These are phyloP conservation scores for Heterotilapia buettikoferi DNA, from an alignment of 2,113 vertebrate genomes.

Conservation along the genomic window DNA sequence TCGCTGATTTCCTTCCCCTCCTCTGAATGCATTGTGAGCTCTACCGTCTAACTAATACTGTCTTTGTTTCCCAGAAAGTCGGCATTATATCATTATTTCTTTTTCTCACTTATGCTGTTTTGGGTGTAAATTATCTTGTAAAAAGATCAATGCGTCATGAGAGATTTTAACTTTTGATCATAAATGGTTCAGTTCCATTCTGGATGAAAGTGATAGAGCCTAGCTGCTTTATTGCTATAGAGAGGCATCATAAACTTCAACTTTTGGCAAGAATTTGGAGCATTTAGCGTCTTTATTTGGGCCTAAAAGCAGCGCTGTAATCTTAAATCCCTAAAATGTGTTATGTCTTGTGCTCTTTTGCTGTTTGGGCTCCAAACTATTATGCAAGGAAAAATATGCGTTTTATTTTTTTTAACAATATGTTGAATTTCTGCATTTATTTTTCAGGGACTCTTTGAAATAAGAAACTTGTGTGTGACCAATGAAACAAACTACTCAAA, in stretches of 20 bases:
- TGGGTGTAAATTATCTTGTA: neutral
- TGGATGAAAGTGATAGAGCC: neutral
- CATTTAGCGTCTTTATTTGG: neutral
- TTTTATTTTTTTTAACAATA: neutral
- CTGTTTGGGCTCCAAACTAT: neutral
- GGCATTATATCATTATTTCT: neutral
- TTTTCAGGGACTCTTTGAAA: constrained; percentile 27
- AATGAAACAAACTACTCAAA: constrained; percentile 13
- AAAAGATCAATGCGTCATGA: neutral
- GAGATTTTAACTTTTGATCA: neutral
- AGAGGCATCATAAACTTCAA: neutral
- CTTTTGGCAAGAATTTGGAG: neutral
- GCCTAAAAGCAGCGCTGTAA: neutral
- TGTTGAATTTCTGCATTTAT: neutral
- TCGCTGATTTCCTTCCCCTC: neutral
- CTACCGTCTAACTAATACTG: neutral
- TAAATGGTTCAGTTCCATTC: neutral
- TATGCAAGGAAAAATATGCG: neutral
- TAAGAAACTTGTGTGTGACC: neutral
- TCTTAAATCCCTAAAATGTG: neutral
- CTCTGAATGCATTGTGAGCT: neutral
- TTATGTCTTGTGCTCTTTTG: neutral
- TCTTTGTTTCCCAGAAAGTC: neutral
- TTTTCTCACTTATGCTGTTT: neutral
- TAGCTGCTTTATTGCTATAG: neutral